phyloP scores from a whole-genome alignment of 2,113 vertebrate species.

The Leiothrix lutea region DNA sequence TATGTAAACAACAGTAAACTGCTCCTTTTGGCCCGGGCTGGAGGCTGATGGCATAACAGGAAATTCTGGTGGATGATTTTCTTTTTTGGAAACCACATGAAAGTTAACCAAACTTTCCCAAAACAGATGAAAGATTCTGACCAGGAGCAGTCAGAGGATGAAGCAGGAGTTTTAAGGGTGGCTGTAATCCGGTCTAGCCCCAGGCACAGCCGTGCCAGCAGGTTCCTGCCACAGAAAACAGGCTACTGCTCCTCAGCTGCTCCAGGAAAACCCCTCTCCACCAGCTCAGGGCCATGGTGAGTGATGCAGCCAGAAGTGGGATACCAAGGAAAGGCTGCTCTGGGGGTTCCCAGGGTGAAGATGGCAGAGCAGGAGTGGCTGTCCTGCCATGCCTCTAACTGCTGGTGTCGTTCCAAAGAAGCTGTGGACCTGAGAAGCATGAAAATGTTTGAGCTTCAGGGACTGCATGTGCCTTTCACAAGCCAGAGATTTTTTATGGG shows the following conservation, averaged over 20 bases:
- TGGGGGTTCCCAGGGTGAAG: neutral
- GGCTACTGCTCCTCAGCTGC: slow-evolving; percentile 7
- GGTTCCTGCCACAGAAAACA: neutral
- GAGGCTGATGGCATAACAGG: slow-evolving; percentile 62
- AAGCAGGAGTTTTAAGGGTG: neutral
- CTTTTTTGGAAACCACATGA: slow-evolving; percentile 62
- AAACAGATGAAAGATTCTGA: slow-evolving; percentile 60
- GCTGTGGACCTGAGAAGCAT: neutral
- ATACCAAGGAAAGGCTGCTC: neutral
- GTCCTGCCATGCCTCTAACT: neutral
- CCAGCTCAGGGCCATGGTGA: neutral
- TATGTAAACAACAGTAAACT: slow-evolving; percentile 66
- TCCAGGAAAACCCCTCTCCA: neutral
- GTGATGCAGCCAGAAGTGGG: neutral
- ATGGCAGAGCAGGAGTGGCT: neutral
- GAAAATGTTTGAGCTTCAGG: neutral
- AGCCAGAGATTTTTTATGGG: neutral
- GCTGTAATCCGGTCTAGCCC: neutral
- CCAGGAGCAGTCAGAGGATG: slow-evolving; percentile 8
- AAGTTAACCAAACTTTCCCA: slow-evolving; percentile 63
- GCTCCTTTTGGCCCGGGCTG: slow-evolving; percentile 23
- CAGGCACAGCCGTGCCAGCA: neutral
- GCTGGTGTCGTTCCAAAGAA: neutral
- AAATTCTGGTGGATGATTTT: slow-evolving; percentile 65
- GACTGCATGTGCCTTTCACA: neutral